phyloP scores from a whole-genome alignment of 2,888 invertebrate species.

The Nephrocerus scutellatus region DNA sequence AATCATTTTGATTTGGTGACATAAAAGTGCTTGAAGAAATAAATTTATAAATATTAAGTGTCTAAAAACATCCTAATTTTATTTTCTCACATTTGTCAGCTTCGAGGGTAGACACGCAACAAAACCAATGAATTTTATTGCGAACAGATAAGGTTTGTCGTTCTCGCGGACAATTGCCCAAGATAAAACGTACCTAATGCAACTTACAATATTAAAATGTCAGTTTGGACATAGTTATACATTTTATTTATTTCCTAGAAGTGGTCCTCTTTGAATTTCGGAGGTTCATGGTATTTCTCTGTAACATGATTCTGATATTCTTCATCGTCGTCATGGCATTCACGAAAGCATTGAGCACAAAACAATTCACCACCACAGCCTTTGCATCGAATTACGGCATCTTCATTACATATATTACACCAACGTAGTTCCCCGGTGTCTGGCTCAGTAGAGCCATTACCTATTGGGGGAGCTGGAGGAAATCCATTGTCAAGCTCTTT shows the following conservation, averaged over 20 bases:
- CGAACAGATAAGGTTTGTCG: too few relatives aligned
- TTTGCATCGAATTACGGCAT: constrained; percentile 64
- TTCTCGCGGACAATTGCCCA: too few relatives aligned
- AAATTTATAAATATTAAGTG: too few relatives aligned
- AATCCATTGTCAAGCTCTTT: constrained; percentile 36
- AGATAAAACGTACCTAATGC: too few relatives aligned
- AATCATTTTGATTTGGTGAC: too few relatives aligned
- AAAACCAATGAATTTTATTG: too few relatives aligned
- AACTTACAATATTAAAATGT: too few relatives aligned
- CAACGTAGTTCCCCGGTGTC: constrained; percentile 61
- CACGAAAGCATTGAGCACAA: constrained; percentile 66
- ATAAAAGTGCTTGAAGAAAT: too few relatives aligned
- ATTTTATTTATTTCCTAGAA: constrained; percentile 25
- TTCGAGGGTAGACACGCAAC: too few relatives aligned
- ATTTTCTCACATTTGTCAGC: too few relatives aligned
- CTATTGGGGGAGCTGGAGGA: constrained; percentile 26
- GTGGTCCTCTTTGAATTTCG: constrained; percentile 43
- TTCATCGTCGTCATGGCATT: constrained; percentile 62
- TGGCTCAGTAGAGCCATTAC: constrained; percentile 17
- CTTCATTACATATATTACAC: constrained; percentile 81
- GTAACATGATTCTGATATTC: constrained; percentile 46
- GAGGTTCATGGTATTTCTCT: constrained; percentile 35
- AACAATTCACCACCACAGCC: constrained; percentile 77
- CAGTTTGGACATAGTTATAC: too few relatives aligned
- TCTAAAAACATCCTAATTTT: too few relatives aligned